Evolutionary conservation across 2,888 invertebrate species (phyloP).

Genomic region (Drosophila sordidapex): DNA sequence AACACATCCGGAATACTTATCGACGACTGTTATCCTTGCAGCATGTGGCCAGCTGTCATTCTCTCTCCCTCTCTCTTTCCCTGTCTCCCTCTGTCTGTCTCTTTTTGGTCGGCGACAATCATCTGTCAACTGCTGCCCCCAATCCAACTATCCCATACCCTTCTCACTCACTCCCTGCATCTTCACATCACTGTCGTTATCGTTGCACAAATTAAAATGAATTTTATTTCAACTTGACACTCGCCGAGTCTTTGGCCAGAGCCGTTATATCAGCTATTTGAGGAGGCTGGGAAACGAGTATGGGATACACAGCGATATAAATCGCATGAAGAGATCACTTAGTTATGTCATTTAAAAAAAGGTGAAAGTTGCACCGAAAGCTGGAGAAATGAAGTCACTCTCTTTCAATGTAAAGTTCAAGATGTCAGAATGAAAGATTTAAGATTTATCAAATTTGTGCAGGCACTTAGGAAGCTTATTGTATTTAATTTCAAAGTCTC

Average conservation of each 20-base stretch:
- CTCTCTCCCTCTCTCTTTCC: neutral
- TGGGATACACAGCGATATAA: conserved; percentile 1
- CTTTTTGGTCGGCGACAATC: conserved; percentile 1
- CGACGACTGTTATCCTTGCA: conserved; percentile 58
- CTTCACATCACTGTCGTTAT: conserved; percentile 26
- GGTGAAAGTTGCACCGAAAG: conserved; percentile 30
- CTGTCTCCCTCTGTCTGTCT: neutral
- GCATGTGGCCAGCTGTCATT: conserved; percentile 8
- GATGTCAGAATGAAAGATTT: neutral
- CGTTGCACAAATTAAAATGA: conserved; percentile 66
- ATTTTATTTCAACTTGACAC: conserved; percentile 66
- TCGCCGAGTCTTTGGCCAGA: conserved; percentile 16
- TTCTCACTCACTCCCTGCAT: neutral
- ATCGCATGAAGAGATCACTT: conserved; percentile 19
- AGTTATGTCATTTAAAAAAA: conserved; percentile 39
- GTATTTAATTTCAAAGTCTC: neutral
- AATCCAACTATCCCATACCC: neutral
- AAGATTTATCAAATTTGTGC: neutral
- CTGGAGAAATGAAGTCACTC: conserved; percentile 24
- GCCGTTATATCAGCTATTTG: conserved; percentile 23
- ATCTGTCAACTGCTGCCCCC: conserved; percentile 17
- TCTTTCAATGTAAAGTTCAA: neutral
- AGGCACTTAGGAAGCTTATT: neutral
- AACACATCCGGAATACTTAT: conserved; percentile 43
- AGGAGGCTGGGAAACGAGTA: conserved; percentile 15